Evolutionary conservation across 64 coral and sea anemone species (phyloP), one percentile per base, ranked within the genome.

Genomic region (Actinia tenebrosa): DNA sequence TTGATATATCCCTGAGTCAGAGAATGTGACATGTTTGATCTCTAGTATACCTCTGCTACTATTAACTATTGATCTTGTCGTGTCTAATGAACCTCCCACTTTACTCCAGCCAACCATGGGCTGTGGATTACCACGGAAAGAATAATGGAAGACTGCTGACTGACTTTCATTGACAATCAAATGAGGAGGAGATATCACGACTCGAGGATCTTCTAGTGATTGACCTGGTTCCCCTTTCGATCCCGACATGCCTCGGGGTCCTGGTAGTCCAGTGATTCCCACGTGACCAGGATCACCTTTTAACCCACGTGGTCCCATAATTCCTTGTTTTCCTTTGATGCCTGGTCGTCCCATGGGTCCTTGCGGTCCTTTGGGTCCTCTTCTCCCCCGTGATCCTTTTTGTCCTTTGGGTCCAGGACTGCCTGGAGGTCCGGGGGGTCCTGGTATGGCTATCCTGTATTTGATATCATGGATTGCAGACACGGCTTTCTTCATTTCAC

Each of bases 111-210:
- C 60, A 15, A 89, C 30, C 3, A 1, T 15, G 46, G 87, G 87
- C 44, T 16, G n/a, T 89, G 79, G 87, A 55, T 89, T 53, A n/a
- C 87, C 79, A 43, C 30, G 19, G 63, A 60, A 60, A 54, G 87
- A 89, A 80, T 78, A 89, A 50, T 89, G 64, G 52, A 89, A 89
- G 22, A 44, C 69, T 42, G 79, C 60, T 45, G 79, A 17, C n/a
- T 83, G 60, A 80, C 81, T 89, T 30, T 89, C 79, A 89, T 79
- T 89, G 19, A 89, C 79, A 22, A 63, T 83, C 37, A 68, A 27
- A 82, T 79, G 81, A 23, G 78, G n/a, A 69, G 87, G 87, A 23
- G 87, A 89, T 37, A 89, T 60, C 53, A 23, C 69, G 45, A 89
- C 61, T 30, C 13, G 7, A 46, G 87, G 87, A 10, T 53, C 58